Evolutionary conservation across 2,888 invertebrate species (phyloP).

Genomic region (Plutella xylostella): DNA sequence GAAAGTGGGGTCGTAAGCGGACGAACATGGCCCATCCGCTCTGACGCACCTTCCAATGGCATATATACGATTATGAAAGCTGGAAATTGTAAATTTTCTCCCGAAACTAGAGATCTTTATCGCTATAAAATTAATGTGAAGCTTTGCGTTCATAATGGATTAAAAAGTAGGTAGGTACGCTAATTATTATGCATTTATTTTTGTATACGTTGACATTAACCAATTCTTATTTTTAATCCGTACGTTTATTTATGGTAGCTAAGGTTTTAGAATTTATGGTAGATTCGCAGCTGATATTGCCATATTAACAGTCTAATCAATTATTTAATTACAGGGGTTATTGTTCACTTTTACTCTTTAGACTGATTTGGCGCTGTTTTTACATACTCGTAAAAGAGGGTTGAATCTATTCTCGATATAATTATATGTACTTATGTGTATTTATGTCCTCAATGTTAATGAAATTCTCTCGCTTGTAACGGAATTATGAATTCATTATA

Average conservation of each 20-base stretch:
- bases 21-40: conserved; percentile 32
- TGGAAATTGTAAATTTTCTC: conserved; percentile 51
- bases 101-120: conserved; percentile 56
- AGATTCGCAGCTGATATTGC: too few species aligned
- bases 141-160: too few species aligned
- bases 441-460: conserved; percentile 33
- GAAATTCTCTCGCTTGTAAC: conserved; percentile 35
- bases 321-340: conserved; percentile 32
- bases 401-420: conserved; percentile 41
- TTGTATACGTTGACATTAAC: too few species aligned
- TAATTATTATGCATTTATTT: too few species aligned
- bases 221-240: too few species aligned
- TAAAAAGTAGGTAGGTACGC: too few species aligned
- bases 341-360: conserved; percentile 42
- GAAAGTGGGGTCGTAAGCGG: conserved; percentile 53
- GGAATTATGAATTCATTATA: conserved; percentile 37
- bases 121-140: conserved; percentile 18
- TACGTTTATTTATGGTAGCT: too few species aligned
- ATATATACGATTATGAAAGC: conserved; percentile 55
- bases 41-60: conserved; percentile 40
- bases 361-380: conserved; percentile 44
- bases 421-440: conserved; percentile 32
- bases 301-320: too few species aligned
- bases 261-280: too few species aligned
- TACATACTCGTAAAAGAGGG: conserved; percentile 52